Conservation (phyloP, 2,113 vertebrate genomes). For the Grammomys dolichurus region DNA sequence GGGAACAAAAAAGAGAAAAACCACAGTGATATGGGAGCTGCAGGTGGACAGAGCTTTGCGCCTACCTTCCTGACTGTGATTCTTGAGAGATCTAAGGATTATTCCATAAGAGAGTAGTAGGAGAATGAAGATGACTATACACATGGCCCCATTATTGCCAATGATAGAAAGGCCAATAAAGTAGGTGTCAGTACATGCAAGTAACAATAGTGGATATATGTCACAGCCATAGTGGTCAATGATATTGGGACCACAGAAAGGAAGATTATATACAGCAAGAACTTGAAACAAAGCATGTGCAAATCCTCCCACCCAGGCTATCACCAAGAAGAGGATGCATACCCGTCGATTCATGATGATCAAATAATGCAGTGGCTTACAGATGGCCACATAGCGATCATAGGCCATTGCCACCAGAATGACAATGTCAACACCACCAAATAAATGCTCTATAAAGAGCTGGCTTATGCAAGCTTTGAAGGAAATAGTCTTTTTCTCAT, state of each 20-base stretch:
- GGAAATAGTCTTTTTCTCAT: conserved; percentile 54
- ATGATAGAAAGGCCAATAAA: conserved; percentile 45
- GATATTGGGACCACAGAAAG: conserved; percentile 12
- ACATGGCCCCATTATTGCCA: conserved; percentile 61
- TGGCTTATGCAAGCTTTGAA: conserved; percentile 67
- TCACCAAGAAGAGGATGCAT: not conserved
- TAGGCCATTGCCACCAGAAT: conserved; percentile 67
- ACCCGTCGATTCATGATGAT: not conserved
- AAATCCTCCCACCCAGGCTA: not conserved
- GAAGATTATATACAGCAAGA: not conserved
- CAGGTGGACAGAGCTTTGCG: not conserved
- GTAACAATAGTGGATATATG: not conserved
- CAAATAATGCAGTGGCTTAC: conserved; percentile 49
- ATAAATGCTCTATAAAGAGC: conserved; percentile 66
- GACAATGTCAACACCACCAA: conserved; percentile 68
- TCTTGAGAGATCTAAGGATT: not conserved
- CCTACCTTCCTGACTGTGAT: not conserved
- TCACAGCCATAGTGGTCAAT: not conserved
- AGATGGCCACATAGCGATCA: conserved; percentile 65
- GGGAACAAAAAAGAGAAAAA: not conserved
- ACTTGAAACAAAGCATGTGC: not conserved
- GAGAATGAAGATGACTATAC: conserved; percentile 18
- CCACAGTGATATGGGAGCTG: not conserved
- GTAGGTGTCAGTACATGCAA: conserved; percentile 60
- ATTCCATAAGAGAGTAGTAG: not conserved